These are phyloP conservation scores for Sabatieria punctata DNA, from an alignment of 2,888 invertebrate species.

Conservation along the genomic window DNA sequence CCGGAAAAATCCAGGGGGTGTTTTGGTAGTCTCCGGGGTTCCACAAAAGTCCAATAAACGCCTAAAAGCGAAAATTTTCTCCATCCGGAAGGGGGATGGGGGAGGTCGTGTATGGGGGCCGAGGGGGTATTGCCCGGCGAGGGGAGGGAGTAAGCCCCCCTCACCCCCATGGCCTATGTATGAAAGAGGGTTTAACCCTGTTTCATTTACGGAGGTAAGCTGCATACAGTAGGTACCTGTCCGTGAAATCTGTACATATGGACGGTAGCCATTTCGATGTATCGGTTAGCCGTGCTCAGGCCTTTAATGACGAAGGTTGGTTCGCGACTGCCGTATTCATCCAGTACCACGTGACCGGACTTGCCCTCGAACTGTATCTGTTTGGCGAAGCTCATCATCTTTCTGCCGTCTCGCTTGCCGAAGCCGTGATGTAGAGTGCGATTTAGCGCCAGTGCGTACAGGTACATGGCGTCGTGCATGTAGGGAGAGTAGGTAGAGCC, in stretches of 20 bases:
- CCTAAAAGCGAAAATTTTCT: too few relatives aligned
- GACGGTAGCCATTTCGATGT: not conserved
- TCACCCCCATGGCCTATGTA: too few relatives aligned
- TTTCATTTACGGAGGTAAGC: too few relatives aligned
- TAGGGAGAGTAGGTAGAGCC: not conserved
- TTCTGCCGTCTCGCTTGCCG: not conserved
- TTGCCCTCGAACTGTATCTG: not conserved
- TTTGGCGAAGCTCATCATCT: too few relatives aligned
- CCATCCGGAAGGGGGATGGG: too few relatives aligned
- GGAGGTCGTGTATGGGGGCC: too few relatives aligned
- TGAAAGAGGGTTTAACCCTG: not conserved
- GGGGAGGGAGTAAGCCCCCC: too few relatives aligned
- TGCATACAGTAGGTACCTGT: not conserved
- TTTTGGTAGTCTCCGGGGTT: too few relatives aligned
- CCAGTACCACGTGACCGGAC: not conserved
- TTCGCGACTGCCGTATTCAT: not conserved
- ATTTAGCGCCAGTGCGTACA: not conserved
- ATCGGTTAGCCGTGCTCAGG: not conserved
- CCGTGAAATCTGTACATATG: not conserved
- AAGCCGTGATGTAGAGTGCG: not conserved
- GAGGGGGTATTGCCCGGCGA: too few relatives aligned
- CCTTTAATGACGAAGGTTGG: not conserved
- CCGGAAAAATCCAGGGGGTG: too few relatives aligned
- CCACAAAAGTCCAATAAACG: too few relatives aligned
- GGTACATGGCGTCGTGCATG: conserved; percentile 1